phyloP scores from a whole-genome alignment of 1,140 invertebrate species.

The Oedothorax gibbosus region DNA sequence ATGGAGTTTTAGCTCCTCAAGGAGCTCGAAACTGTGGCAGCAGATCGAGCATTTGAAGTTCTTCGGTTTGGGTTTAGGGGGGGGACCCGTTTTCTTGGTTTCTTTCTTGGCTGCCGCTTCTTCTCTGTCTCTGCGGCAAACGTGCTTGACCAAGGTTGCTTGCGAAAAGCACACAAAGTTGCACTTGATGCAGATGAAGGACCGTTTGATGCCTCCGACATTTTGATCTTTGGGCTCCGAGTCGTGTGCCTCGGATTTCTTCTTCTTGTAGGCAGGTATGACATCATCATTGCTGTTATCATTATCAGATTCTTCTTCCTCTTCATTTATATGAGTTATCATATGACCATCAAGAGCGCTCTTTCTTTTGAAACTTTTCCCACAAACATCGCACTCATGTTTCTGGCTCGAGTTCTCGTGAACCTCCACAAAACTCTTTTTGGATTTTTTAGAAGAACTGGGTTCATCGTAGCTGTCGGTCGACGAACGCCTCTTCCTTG shows the following conservation, averaged over 20 bases:
- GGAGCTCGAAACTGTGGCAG: background rate
- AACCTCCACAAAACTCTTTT: background rate
- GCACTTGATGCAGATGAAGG: slow-evolving; percentile 29
- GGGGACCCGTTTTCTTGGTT: background rate
- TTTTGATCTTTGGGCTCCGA: background rate
- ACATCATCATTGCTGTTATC: background rate
- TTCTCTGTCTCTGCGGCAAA: slow-evolving; percentile 12
- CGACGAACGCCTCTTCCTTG: too few species aligned
- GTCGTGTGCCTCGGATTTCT: slow-evolving; percentile 23
- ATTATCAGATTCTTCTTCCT: slow-evolving; percentile 1
- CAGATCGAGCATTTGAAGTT: too few species aligned
- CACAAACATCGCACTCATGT: slow-evolving; percentile 42
- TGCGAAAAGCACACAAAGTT: slow-evolving; percentile 42
- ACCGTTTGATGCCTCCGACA: background rate
- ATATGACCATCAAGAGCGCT: slow-evolving; percentile 35
- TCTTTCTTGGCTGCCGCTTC: background rate
- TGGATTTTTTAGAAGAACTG: background rate
- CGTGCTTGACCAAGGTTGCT: slow-evolving; percentile 1
- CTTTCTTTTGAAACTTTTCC: slow-evolving; percentile 35
- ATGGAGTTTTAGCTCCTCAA: background rate
- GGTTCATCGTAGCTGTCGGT: too few species aligned
- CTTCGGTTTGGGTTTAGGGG: background rate
- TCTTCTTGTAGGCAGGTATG: background rate
- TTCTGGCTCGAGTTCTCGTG: slow-evolving; percentile 9
- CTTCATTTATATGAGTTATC: slow-evolving; percentile 2